Base-by-base conservation (phyloP, 2,113 vertebrate species). In the Arizona elegans region DNA sequence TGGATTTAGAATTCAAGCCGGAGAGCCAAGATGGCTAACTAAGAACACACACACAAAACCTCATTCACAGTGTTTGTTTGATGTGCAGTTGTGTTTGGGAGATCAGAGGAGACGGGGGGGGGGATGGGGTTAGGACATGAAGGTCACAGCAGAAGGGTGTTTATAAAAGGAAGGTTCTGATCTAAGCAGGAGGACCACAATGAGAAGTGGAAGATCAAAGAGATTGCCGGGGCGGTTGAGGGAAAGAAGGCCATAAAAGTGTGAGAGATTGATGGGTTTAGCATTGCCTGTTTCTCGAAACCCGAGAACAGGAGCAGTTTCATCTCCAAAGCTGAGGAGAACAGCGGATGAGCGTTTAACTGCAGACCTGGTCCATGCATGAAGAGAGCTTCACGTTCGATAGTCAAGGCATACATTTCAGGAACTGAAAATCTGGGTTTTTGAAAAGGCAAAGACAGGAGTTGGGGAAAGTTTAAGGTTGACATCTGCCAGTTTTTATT, bases 201-300 rank as follows among this genome's bases (percentile, higher is more conserved):
- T 95, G 92, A 90, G 93, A 93, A 91, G 19, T 43, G 93, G 59
- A 15, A 88, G 94, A 97, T 97, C 95, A 97, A 96, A 97, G 96
- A 47, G 58, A 90, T 86, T 3, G 43, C 26, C 70, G 94, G 90
- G 88, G 93, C 91, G 54, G 2, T 43, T 1, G n/a, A 90, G 85
- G 75, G 59, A 93, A 1, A 1, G 87, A 5, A 87, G 94, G 8
- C 91, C 92, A 93, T 94, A 95, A 96, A 93, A 6, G 62, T 56
- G 33, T 11, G 19, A n/a, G n/a, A 38, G 88, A 81, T 94, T 94
- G 93, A 89, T 19, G 91, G 90, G n/a, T 81, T 6, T 23, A 15
- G 90, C 58, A 12, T 50, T 1, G 24, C 87, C 38, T 53, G 52
- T 92, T 95, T 52, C 91, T 47, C 38, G 58, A 94, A 93, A 90